Conservation (phyloP, 2,113 vertebrate species). For the Bubo bubo region DNA sequence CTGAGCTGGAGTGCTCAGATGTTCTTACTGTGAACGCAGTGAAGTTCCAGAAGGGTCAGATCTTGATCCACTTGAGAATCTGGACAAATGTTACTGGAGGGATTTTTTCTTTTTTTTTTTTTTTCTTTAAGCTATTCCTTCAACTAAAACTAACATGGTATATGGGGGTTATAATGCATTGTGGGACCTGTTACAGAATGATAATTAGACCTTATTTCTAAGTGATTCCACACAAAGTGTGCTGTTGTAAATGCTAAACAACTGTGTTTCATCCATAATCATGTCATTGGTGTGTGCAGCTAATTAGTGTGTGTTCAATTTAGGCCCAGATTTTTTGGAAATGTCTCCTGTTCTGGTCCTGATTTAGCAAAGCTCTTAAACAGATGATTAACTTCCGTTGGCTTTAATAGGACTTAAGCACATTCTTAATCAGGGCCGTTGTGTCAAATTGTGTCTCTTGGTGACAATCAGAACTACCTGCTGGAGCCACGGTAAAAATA, state of each 20-base stretch:
- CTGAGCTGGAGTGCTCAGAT: neutral
- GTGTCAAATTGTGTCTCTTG: slow-evolving; percentile 50
- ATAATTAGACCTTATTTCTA: slow-evolving; percentile 55
- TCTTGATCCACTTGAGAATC: neutral
- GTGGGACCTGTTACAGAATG: slow-evolving; percentile 37
- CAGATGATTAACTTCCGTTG: slow-evolving; percentile 66
- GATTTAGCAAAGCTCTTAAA: slow-evolving; percentile 72
- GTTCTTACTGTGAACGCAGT: neutral
- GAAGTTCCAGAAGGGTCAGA: neutral
- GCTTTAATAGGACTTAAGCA: slow-evolving; percentile 69
- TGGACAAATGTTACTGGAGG: neutral
- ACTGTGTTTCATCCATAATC: slow-evolving; percentile 42
- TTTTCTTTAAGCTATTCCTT: slow-evolving; percentile 4
- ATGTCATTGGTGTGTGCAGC: slow-evolving; percentile 44
- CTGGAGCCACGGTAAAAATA: neutral
- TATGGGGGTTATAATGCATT: slow-evolving; percentile 25
- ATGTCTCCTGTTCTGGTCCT: slow-evolving; percentile 64
- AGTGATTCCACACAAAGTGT: slow-evolving; percentile 27
- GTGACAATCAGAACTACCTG: slow-evolving; percentile 50
- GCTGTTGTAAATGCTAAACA: slow-evolving; percentile 53
- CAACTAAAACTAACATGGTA: neutral
- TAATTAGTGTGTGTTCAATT: slow-evolving; percentile 47
- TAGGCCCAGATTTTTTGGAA: slow-evolving; percentile 64
- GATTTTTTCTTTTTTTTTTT: neutral
- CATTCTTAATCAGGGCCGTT: slow-evolving; percentile 59